Evolutionary conservation across 1,140 invertebrate genomes (phyloP), one percentile per base, ranked within the genome.

Genomic region (Neocloeon triangulifer): DNA sequence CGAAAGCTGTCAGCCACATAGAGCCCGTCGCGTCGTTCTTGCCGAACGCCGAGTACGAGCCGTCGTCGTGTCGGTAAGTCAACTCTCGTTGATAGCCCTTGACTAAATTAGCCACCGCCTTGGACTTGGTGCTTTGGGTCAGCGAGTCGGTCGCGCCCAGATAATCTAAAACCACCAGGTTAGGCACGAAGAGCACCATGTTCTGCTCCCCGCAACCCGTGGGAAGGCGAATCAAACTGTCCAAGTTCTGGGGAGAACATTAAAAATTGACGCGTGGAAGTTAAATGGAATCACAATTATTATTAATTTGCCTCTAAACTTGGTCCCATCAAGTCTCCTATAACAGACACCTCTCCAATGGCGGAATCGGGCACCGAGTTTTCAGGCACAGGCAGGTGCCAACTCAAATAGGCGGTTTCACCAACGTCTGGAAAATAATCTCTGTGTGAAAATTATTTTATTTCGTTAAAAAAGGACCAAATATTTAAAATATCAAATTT

Each of bases 1-100:
- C 71, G 50, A 82, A 84, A 0, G 78, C 75, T 0, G 79, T 84
- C n/a, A 85, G 52, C 69, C 78, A 86, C 23, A 73, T 75, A 9
- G 76, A 82, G 0, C 78, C 73, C 3, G 50, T 47, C 2, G 49
- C 43, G 28, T 75, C 70, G 0, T 52, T 45, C 21, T 60, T 51
- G 0, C 75, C 78, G 46, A 81, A 86, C 0, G 78, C 75, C 17
- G 75, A 79, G 51, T 78, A 86, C 0, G 78, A 81, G 1, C 76
- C 75, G 44, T 81, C 75, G 0, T 51, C 41, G 40, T 73, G 73
- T 19, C 61, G 54, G 43, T 75, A 85, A 13, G 65, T 74, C 27
- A 82, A 43, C 40, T 84, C 68, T 25, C 76, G 56, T 46, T 79
- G 73, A 41, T 76, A 73, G n/a, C 77, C 75, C 19, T 29, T 29